Base-by-base conservation (phyloP, 2,113 vertebrate genomes). In the Tichodroma muraria region DNA sequence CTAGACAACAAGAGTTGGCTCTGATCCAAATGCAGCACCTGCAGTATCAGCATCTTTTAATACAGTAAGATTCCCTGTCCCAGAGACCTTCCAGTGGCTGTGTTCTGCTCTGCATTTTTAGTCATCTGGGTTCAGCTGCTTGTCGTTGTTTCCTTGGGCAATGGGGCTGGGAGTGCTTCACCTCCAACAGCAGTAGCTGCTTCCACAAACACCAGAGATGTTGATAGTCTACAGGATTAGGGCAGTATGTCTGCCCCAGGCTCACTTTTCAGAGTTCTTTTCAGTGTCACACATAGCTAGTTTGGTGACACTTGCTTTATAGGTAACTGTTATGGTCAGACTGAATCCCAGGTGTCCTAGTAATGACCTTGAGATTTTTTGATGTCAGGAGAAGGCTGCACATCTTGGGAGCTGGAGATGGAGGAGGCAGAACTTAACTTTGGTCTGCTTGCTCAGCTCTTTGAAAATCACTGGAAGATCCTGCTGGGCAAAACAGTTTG, bases 21-120 rank as follows among this genome's bases (percentile, higher is more conserved):
- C 97, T 99, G 80, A 99, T 99, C 95, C 98, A 99, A 90, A 99
- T 99, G 97, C 99, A 99, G 87, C 98, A 99, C 78, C 99, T 99
- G 82, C 99, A 99, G 95, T 99, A 99, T 97, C 99, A 99, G 94
- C 98, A 98, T 91, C 99, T 99, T 97, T 97, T 99, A 94, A 98
- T 99, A 96, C 98, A 99, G 99, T 99, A 98, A 89, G 98, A 71
- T 20, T 85, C 79, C 27, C 27, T 28, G 44, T 93, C 37, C 49
- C 57, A 60, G 60, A 66, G 40, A 31, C 65, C 21, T 94, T 33
- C 38, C 33, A 64, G 37, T 76, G 57, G 8, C 77, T 85, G 11
- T 91, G 71, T 81, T 93, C 56, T 78, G 16, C 66, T 88, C 33
- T 68, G 47, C 15, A 1, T 70, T 81, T 90, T 77, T 35, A 57